Percentiles rank a stretch among this genome's conserved stretches.
phyloP scores from a whole-genome alignment of 53 echinoderm and acorn worm genomes.

The Paracentrotus lividus region DNA sequence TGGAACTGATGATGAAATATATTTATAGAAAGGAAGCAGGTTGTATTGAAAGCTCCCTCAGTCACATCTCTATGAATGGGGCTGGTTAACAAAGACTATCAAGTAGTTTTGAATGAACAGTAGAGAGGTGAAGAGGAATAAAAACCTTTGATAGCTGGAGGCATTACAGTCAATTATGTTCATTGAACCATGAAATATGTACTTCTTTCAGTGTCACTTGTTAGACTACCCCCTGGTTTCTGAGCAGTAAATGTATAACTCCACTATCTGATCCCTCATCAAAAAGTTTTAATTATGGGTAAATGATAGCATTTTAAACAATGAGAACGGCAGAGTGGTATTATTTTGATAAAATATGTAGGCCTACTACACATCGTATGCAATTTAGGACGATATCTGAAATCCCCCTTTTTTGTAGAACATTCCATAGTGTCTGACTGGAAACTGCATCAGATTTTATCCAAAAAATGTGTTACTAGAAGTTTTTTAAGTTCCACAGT shows the following conservation, averaged over 20 bases:
- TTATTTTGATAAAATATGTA: no score
- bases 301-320: background rate
- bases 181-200: slow-evolving; percentile 32
- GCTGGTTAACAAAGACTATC: background rate
- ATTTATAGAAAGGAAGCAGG: background rate
- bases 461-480: no score
- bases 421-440: no score
- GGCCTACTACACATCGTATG: no score
- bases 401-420: no score
- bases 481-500: no score
- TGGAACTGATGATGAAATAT: background rate
- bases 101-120: background rate
- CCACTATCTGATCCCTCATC: background rate
- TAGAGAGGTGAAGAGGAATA: background rate
- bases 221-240: background rate
- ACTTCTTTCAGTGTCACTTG: background rate
- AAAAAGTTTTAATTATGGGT: background rate
- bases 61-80: background rate
- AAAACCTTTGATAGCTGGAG: background rate
- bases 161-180: background rate
- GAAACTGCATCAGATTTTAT: no score
- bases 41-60: background rate
- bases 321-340: no score
- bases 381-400: no score
- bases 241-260: background rate